Conservation (phyloP, 2,888 invertebrate genomes). For the Hermaeophaga mercurialis region DNA sequence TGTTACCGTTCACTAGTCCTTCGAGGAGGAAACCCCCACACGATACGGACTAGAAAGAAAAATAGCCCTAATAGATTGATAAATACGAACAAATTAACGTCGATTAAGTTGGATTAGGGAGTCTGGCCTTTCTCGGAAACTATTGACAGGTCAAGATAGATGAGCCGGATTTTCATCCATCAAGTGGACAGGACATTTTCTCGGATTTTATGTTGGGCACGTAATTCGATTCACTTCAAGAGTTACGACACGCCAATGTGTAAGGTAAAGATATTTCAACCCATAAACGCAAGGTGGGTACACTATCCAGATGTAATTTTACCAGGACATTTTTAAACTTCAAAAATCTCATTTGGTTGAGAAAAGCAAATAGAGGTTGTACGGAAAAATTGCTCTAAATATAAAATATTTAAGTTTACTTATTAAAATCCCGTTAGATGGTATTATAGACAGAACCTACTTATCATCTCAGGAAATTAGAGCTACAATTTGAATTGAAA, state of each 20-base stretch:
- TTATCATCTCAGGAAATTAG: no score
- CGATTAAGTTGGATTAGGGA: conserved; percentile 49
- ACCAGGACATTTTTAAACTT: no score
- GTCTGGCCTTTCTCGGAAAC: conserved; percentile 46
- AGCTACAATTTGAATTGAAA: no score
- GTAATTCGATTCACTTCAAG: conserved; percentile 38
- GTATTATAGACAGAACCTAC: no score
- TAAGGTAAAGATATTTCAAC: background rate
- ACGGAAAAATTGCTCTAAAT: no score
- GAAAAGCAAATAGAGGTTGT: no score
- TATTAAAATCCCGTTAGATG: no score
- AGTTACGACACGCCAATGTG: conserved; percentile 4
- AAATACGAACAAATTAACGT: conserved; percentile 52
- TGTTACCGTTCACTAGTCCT: no score
- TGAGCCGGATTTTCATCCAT: conserved; percentile 49
- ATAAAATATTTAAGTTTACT: no score
- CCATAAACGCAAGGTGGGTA: no score
- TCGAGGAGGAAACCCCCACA: conserved; percentile 4
- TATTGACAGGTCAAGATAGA: conserved; percentile 50
- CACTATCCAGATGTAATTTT: no score
- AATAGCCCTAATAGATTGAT: conserved; percentile 43
- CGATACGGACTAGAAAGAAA: conserved; percentile 7
- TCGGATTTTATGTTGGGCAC: conserved; percentile 42
- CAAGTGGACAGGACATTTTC: conserved; percentile 44
- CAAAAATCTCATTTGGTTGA: no score